Evolutionary conservation across 2,797 vertebrate species (phyloP), one percentile per base, ranked within the genome.

Genomic region (Lindbergichthys nudifrons): DNA sequence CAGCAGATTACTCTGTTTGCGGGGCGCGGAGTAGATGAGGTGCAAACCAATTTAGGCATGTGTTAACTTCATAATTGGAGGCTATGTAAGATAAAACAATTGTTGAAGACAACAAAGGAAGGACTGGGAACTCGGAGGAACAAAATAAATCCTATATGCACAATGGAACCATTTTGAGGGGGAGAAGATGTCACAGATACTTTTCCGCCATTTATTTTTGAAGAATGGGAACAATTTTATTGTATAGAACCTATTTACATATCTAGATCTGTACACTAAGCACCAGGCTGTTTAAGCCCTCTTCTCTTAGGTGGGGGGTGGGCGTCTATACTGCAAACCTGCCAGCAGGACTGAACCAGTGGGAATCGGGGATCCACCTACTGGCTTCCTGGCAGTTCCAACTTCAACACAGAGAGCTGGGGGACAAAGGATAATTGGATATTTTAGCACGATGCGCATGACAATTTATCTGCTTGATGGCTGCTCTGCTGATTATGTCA

Each of bases 391-490:
- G 95, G 96, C 96, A 96, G 96, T 96, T 96, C 96, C 94, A 94
- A 96, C 95, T 95, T 96, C 96, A 96, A 96, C 95, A 95, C 94
- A 82, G 85, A 95, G 94, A 96, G 95, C 96, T 95, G 94, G 94
- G 95, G 94, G 94, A 96, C 96, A 96, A 86, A 79, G 96, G 96
- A 96, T 95, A 96, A 96, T 94, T 96, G 97, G 96, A 96, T 97
- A 96, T 97, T 98, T 98, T 98, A 98, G 97, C 98, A 99, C 97
- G 98, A 98, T 92, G 96, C 97, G 98, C 98, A 99, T 99, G 98
- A 98, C 97, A 97, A 98, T 98, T 98, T 98, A 97, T 97, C 97
- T 98, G 97, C 97, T 98, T 98, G 96, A 97, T 99, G 97, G 97
- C 97, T 98, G 96, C 97, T 96, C 97, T 98, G 96, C 97, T 98